Conservation (phyloP, 2,797 vertebrate genomes). For the Chloroceryle amazona region DNA sequence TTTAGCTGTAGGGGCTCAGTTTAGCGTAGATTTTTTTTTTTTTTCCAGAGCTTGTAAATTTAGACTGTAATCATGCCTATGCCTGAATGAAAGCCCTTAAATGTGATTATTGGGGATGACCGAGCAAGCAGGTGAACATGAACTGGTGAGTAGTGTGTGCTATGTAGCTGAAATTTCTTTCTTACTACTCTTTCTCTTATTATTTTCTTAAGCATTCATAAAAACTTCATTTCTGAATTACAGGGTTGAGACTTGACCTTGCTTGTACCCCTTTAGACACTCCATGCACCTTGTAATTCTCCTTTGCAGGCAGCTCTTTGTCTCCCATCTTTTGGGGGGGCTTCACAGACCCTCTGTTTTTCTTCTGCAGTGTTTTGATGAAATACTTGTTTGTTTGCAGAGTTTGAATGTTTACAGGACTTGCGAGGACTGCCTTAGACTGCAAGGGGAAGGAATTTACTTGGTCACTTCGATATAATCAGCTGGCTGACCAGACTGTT, state of each 20-base stretch:
- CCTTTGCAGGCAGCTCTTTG: neutral
- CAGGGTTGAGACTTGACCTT: neutral
- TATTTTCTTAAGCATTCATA: neutral
- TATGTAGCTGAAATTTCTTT: neutral
- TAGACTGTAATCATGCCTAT: neutral
- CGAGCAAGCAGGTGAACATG: neutral
- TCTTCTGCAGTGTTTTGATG: neutral
- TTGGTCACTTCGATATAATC: neutral
- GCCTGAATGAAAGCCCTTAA: neutral
- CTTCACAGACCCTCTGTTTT: neutral
- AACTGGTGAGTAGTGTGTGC: neutral
- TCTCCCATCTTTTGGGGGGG: neutral
- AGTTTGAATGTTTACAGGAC: neutral
- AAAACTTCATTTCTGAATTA: neutral
- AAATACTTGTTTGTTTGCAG: neutral
- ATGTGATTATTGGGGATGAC: neutral
- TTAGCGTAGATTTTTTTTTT: neutral
- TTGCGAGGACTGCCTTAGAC: no score
- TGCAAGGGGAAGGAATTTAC: neutral
- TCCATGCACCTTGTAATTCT: neutral
- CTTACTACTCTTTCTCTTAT: neutral
- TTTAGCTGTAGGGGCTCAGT: neutral
- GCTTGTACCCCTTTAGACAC: neutral
- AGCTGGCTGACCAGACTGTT: neutral
- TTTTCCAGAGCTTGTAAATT: neutral